Base-by-base conservation (phyloP, 2,888 invertebrate genomes). In the Caprella mutica region DNA sequence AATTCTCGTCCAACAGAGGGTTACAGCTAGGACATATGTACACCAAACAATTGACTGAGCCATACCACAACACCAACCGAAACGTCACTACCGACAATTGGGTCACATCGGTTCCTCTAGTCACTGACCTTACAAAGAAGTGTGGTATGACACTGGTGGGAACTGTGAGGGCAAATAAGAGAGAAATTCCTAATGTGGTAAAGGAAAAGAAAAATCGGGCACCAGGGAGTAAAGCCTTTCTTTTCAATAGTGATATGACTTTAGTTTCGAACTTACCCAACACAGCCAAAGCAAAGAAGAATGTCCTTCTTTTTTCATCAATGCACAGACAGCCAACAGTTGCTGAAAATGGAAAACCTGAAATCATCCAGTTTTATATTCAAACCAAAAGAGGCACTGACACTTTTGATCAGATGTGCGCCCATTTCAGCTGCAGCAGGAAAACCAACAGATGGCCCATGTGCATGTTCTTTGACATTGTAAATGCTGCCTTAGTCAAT, bases 41-140 rank as follows among this genome's bases (percentile, higher is more conserved):
- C 23, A 55, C 48, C 33, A 46, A 33, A 55, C 48, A 55, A n/a
- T 40, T 55, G 46, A 55, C 2, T n/a, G 24, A 19, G 30, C 26
- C 23, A 12, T 53, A 43, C 30, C 42, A 42, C 43, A n/a, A n/a
- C 14, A 5, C 42, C n/a, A 42, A 53, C 19, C 26, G 53, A 14
- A 53, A 42, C 27, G 53, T 53, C 23, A 53, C 42, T 12, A 43
- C 53, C 24, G 43, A 53, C 2, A 43, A 53, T 3, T 40, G 40
- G 26, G 40, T 53, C 17, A 53, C 43, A 14, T 39, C 39, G 14
- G 52, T 52, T n/a, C 52, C 52, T 14, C 8, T 52, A 14, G 38
- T 24, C 17, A 5, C 27, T 17, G 53, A 53, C 43, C 53, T 44
- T 23, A n/a, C 33, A 19, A 19, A 43, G 12, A 40, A 53, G 42